These are phyloP conservation scores for Lamellibrachia luymesi DNA, from an alignment of 1,140 invertebrate species.

Conservation along the genomic window DNA sequence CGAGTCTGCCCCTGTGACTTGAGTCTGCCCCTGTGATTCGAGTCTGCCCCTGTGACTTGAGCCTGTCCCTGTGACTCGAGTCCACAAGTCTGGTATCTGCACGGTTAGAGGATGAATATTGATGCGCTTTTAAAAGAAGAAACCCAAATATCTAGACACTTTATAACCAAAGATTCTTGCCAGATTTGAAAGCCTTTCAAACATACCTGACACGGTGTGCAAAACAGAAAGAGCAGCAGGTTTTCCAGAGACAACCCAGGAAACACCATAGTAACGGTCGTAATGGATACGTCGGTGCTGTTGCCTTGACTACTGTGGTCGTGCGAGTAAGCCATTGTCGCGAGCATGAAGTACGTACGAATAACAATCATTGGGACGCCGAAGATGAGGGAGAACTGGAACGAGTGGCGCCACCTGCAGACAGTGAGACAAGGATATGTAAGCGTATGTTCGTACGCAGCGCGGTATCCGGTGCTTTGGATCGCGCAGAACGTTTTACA, in stretches of 20 bases:
- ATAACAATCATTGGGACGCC: slow-evolving; percentile 92
- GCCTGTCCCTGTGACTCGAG: no score
- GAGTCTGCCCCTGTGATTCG: no score
- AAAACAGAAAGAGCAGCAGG: slow-evolving; percentile 87
- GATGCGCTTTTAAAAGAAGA: no score
- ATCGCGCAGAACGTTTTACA: no score
- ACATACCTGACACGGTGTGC: slow-evolving; percentile 89
- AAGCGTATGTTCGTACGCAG: neutral
- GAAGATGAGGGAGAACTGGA: slow-evolving; percentile 89
- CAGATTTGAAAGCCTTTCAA: neutral
- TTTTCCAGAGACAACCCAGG: slow-evolving; percentile 94
- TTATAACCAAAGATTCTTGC: neutral
- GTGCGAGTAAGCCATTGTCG: neutral
- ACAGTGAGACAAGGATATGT: slow-evolving; percentile 15
- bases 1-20: no score
- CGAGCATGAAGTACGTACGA: slow-evolving; percentile 92
- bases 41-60: no score
- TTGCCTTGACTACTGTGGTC: neutral
- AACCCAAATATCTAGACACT: no score
- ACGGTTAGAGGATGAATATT: no score
- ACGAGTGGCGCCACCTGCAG: slow-evolving; percentile 81
- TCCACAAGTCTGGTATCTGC: no score
- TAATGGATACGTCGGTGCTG: neutral
- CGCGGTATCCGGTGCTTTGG: no score
- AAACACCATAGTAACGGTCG: slow-evolving; percentile 57